phyloP scores from a whole-genome alignment of 1,140 invertebrate species.

The Drosophila setifemur region DNA sequence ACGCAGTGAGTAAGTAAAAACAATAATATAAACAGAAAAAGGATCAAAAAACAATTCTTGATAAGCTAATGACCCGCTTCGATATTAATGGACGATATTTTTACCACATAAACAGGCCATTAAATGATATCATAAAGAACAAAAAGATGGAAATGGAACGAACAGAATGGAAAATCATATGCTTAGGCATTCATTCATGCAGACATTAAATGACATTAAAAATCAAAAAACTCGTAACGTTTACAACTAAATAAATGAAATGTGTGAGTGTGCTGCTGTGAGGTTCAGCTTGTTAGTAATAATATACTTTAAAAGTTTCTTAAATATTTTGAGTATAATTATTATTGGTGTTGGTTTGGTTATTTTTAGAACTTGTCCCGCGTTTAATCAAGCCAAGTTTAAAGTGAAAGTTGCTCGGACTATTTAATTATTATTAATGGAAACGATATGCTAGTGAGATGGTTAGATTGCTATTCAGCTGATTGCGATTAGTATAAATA shows the following conservation, averaged over 20 bases:
- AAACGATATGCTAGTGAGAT: constrained; percentile 40
- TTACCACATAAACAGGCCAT: constrained; percentile 12
- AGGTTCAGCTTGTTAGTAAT: constrained; percentile 47
- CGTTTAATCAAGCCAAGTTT: constrained; percentile 14
- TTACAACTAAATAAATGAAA: constrained; percentile 9
- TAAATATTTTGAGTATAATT: constrained; percentile 13
- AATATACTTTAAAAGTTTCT: constrained; percentile 23
- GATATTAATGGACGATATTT: constrained; percentile 20
- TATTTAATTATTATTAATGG: constrained; percentile 32
- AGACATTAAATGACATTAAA: neutral
- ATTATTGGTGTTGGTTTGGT: constrained; percentile 19
- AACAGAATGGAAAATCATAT: constrained; percentile 14
- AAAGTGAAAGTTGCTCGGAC: constrained; percentile 39
- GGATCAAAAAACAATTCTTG: constrained; percentile 20
- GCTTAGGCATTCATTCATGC: constrained; percentile 32
- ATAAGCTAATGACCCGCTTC: constrained; percentile 41
- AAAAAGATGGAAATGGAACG: constrained; percentile 30
- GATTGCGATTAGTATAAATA: constrained; percentile 35
- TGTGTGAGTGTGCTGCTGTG: constrained; percentile 61
- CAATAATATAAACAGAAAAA: constrained; percentile 8
- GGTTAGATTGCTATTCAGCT: constrained; percentile 27
- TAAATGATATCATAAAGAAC: neutral
- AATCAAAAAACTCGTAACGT: constrained; percentile 11
- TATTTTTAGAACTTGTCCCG: constrained; percentile 32
- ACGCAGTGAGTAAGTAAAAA: constrained; percentile 15